Conservation (phyloP, 1,140 invertebrate genomes). For the Scaptodrosophila lebanonensis region DNA sequence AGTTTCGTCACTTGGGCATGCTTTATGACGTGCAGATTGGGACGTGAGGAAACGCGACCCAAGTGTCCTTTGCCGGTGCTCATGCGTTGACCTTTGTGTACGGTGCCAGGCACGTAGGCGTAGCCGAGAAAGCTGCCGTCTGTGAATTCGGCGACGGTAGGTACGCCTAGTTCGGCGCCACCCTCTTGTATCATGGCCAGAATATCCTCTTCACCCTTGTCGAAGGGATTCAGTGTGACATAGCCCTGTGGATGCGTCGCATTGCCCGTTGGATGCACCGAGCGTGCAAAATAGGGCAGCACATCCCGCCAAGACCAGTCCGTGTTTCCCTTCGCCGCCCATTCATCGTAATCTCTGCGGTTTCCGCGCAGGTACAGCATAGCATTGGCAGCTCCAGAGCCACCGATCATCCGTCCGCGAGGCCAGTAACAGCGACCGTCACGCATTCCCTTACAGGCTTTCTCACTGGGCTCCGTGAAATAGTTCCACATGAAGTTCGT, state of each 20-base stretch:
- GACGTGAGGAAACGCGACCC: conserved; percentile 64
- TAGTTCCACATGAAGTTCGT: conserved; percentile 83
- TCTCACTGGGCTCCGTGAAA: conserved; percentile 80
- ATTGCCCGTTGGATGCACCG: conserved; percentile 77
- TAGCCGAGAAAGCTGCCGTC: conserved; percentile 79
- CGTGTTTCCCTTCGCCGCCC: conserved; percentile 79
- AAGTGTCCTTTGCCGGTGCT: conserved; percentile 77
- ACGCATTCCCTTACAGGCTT: conserved; percentile 79
- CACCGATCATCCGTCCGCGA: conserved; percentile 85
- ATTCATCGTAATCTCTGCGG: conserved; percentile 78
- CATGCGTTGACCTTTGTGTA: conserved; percentile 80
- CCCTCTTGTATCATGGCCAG: conserved; percentile 31
- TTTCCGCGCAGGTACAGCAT: conserved; percentile 79
- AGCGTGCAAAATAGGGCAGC: conserved; percentile 56
- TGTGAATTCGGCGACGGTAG: conserved; percentile 21
- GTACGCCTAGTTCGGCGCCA: conserved; percentile 35
- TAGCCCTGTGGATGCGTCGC: conserved; percentile 46
- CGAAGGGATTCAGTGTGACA: conserved; percentile 34
- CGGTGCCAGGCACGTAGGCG: conserved; percentile 78
- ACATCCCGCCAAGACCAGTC: conserved; percentile 65
- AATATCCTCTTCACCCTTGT: conserved; percentile 63
- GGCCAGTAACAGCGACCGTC: conserved; percentile 82
- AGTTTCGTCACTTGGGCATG: conserved; percentile 80
- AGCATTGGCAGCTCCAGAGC: conserved; percentile 87
- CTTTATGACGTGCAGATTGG: conserved; percentile 84